Conservation (phyloP, 2,888 invertebrate species). For the Bembecia ichneumoniformis region DNA sequence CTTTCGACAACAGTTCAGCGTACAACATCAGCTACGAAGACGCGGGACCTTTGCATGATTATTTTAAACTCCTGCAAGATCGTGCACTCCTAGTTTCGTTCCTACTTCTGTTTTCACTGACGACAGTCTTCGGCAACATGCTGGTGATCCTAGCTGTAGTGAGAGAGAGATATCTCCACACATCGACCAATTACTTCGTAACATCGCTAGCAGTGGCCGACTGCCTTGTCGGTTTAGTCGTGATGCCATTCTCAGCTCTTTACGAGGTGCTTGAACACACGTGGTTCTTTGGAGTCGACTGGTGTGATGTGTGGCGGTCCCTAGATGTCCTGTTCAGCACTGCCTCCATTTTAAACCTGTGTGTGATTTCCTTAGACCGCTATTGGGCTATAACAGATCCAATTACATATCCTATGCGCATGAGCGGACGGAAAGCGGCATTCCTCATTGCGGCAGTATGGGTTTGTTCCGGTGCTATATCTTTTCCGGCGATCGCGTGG, state of each 20-base stretch:
- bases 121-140: conserved; percentile 95
- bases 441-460: conserved; percentile 94
- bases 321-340: conserved; percentile 97
- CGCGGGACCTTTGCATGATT: conserved; percentile 56
- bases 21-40: conserved; percentile 39
- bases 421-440: conserved; percentile 90
- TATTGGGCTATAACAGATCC: conserved; percentile 99
- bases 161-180: conserved; percentile 93
- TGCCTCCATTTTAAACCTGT: conserved; percentile 96
- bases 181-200: conserved; percentile 97
- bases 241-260: conserved; percentile 97
- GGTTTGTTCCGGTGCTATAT: conserved; percentile 96
- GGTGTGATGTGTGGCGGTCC: conserved; percentile 98
- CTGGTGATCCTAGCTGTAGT: conserved; percentile 95
- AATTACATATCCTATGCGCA: conserved; percentile 95
- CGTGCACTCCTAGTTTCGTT: conserved; percentile 84
- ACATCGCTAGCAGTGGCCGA: conserved; percentile 97
- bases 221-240: conserved; percentile 94
- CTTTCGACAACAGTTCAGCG: conserved; percentile 37
- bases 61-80: conserved; percentile 71
- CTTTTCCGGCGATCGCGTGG: conserved; percentile 98
- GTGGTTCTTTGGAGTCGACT: conserved; percentile 95
- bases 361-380: conserved; percentile 95
- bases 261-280: conserved; percentile 91
- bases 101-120: conserved; percentile 88